Base-by-base conservation (phyloP, 2,113 vertebrate genomes). In the Chinchilla lanigera region DNA sequence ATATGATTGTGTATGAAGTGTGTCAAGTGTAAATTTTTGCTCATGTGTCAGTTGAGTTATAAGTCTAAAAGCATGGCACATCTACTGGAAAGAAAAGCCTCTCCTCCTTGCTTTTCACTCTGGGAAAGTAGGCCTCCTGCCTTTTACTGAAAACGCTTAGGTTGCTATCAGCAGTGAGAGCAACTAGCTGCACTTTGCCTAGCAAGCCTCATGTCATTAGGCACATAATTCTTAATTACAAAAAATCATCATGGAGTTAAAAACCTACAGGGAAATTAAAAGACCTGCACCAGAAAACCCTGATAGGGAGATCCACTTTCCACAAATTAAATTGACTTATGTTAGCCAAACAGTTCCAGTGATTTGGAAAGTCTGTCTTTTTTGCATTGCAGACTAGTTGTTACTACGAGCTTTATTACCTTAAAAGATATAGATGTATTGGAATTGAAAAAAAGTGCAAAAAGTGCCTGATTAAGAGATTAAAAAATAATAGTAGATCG, bases 211-310 rank as follows among this genome's bases (percentile, higher is more conserved):
- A 7, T 86, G 90, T 93, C 96, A 92, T 97, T 95, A 97, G 93
- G 86, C 89, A 93, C 63, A 90, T 98, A 98, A 97, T 71, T 97
- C 95, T 97, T 98, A 98, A 98, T 98, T 97, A 97, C 86, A 71
- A 97, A 97, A 97, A 96, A 95, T 95, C 69, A 96, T 96, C 95
- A 86, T 58, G 93, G 94, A 96, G 69, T 97, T 97, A 92, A 97
- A 98, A 97, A 97, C 86, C 97, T 96, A 91, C 22, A 96, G 96
- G 96, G 97, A 98, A 98, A 98, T 98, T 98, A 98, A 97, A 97
- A 97, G 90, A 94, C 75, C 24, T 97, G 69, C 33, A 88, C 85
- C 65, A 89, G 58, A 97, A 96, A 97, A 89, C 47, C 63, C 54
- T 97, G 95, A 91, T 89, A 96, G 86, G 86, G 83, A 97, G 80